Evolutionary conservation across 2,797 vertebrate genomes (phyloP).

Genomic region (Pantherophis alleghaniensis): DNA sequence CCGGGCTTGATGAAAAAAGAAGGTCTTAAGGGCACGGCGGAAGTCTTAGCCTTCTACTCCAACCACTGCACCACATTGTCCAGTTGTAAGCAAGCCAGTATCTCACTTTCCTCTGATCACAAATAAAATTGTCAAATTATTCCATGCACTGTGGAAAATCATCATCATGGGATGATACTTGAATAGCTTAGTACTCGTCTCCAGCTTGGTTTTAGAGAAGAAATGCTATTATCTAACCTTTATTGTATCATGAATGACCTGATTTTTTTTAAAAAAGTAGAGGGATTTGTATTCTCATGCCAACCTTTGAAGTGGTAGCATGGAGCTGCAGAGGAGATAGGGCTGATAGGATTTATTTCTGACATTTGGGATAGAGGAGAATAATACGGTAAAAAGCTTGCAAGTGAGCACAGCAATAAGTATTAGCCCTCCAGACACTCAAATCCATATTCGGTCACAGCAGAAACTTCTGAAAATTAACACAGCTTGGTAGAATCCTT

Average conservation of each 20-base stretch:
- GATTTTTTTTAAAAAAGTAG: neutral
- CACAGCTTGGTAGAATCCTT: neutral
- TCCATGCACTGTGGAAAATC: neutral
- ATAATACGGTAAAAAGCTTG: conserved; percentile 36
- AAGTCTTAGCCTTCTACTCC: neutral
- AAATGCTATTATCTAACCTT: neutral
- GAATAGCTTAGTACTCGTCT: neutral
- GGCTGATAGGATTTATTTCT: conserved; percentile 38
- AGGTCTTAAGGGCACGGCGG: too few species aligned
- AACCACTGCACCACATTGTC: neutral
- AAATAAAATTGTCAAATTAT: neutral
- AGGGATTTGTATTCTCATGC: neutral
- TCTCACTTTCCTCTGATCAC: neutral
- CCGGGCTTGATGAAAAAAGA: too few species aligned
- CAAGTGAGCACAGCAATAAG: conserved; percentile 24
- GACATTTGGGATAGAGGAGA: conserved; percentile 53
- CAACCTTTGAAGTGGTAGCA: neutral
- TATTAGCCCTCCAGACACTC: neutral
- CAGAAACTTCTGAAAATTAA: neutral
- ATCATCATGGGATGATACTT: neutral
- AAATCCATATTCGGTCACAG: neutral
- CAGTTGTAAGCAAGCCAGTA: neutral
- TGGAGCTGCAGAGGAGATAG: neutral
- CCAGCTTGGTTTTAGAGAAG: neutral
- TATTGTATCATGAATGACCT: neutral